Evolutionary conservation across 2,113 vertebrate species (phyloP), one percentile per base, ranked within the genome.

Genomic region (Platichthys flesus): DNA sequence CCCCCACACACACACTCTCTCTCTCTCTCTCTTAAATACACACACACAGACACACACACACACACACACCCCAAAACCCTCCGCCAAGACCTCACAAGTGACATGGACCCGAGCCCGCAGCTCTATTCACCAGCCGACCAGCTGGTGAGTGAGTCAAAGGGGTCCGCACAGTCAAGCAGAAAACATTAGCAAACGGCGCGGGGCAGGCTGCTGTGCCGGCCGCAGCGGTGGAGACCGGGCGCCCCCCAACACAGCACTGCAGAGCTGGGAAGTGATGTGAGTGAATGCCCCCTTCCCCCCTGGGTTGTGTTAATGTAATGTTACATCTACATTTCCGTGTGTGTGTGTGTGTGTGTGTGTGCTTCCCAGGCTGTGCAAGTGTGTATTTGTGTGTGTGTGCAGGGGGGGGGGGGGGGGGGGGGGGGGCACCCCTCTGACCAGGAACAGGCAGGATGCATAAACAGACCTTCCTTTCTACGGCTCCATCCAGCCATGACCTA

Each of bases 61-160:
- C 49, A 20, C 49, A 7, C 51, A 8, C 54, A 61, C 66, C 77
- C 21, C 49, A 93, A 87, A 95, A 92, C 94, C 94, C 95, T 93
- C 94, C 94, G 96, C 96, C 97, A 96, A 97, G 97, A 98, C 97
- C 97, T 97, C 97, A 98, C 97, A 98, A 96, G 96, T 96, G 95
- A 97, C 82, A 95, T 97, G 97, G 97, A 96, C 93, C 95, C 87
- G 92, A 95, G 96, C 97, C 97, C 94, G 85, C 90, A 73, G 93
- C 85, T 91, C 96, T 95, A 97, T 98, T 99, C 96, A 97, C 93
- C 93, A 89, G 93, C 93, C 90, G 90, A 95, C 96, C 97, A 98
- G 97, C 97, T 98, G 97, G 96, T 97, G 96, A 96, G 95, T 96
- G 96, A 97, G 97, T 97, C 97, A 96, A 97, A 95, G 94, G 92